Conservation (phyloP, 2,888 invertebrate genomes). For the Hoplodrina ambigua region DNA sequence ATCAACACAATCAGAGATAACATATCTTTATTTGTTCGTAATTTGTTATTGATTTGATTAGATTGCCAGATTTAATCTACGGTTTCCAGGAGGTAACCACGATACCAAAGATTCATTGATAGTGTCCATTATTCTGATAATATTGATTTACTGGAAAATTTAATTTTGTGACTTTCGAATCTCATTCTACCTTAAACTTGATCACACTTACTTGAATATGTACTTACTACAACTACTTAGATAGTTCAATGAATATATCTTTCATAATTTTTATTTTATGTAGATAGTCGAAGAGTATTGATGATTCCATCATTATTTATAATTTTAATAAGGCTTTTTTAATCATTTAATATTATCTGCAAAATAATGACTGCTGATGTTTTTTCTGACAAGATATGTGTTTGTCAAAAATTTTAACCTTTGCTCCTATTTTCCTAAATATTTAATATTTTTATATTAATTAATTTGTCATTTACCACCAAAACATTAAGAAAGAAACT, state of each 20-base stretch:
- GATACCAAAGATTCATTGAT: conserved; percentile 5
- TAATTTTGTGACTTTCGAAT: background rate
- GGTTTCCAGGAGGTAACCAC: background rate
- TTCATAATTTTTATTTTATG: conserved; percentile 39
- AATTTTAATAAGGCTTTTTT: conserved; percentile 29
- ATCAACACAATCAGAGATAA: background rate
- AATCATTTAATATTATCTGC: conserved; percentile 20
- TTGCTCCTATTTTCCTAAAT: conserved; percentile 10
- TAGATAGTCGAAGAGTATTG: conserved; percentile 52
- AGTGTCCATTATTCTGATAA: background rate
- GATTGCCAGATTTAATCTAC: conserved; percentile 2
- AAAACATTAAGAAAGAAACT: conserved; percentile 16
- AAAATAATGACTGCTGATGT: conserved; percentile 34
- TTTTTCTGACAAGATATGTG: conserved; percentile 17
- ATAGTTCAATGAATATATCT: conserved; percentile 56
- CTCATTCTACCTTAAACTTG: background rate
- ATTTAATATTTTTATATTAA: conserved; percentile 28
- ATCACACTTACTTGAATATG: background rate
- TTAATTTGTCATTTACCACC: conserved; percentile 33
- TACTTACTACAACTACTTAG: conserved; percentile 35
- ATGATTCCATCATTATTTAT: conserved; percentile 36
- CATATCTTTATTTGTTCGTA: background rate
- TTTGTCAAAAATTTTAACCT: conserved; percentile 13
- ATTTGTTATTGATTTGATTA: conserved; percentile 18
- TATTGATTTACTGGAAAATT: conserved; percentile 11